Evolutionary conservation across 37 sponge, comb jelly and placozoan genomes (phyloP).

Genomic region (Agelas oroides): DNA sequence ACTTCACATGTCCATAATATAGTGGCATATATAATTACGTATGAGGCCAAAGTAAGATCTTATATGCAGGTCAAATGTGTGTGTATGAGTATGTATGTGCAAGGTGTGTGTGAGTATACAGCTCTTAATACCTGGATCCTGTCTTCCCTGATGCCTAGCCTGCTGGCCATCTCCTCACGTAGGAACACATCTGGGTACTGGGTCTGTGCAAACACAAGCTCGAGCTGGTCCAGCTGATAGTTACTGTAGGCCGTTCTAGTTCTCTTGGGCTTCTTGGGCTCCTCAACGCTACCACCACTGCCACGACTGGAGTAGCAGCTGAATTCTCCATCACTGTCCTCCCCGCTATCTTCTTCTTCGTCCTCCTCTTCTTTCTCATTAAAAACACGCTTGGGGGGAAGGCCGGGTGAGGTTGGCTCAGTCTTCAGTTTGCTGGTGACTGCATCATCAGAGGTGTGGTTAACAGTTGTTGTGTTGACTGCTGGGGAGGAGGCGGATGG

Average conservation of each 20-base stretch:
- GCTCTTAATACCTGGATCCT: constrained; percentile 82
- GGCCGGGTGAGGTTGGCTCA: no score
- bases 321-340: constrained; percentile 32
- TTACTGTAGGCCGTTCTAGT: constrained; percentile 69
- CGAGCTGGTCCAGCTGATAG: constrained; percentile 68
- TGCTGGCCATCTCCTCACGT: constrained; percentile 63
- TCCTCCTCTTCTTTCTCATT: neutral
- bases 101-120: no score
- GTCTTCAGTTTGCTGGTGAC: no score
- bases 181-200: constrained; percentile 81
- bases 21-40: no score
- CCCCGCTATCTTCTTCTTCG: constrained; percentile 15
- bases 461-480: no score
- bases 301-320: constrained; percentile 34
- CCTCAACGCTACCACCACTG: constrained; percentile 21
- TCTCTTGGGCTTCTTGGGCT: constrained; percentile 63
- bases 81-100: no score
- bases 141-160: constrained; percentile 66
- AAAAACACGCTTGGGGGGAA: no score
- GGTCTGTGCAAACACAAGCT: constrained; percentile 62
- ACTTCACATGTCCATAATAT: no score
- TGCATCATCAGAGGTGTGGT: no score
- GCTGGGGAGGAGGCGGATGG: no score
- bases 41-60: no score
- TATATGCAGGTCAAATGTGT: no score